phyloP scores from a whole-genome alignment of 2,113 vertebrate genomes.

The Chunga burmeisteri region DNA sequence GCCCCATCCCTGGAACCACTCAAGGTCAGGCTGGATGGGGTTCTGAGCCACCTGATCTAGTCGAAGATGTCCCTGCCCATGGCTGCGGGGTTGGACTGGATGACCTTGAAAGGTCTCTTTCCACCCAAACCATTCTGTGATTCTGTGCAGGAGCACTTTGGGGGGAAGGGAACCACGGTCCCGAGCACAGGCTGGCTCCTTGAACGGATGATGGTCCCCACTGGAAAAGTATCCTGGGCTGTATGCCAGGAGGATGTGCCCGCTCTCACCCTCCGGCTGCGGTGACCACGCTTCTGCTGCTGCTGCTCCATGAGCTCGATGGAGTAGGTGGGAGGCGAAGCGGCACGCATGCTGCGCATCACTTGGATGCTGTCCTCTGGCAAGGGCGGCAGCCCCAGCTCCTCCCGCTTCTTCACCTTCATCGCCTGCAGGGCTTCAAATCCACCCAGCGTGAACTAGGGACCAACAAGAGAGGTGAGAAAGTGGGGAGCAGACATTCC shows the following conservation, averaged over 20 bases:
- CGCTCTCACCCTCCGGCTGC: constrained; percentile 84
- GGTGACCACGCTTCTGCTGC: constrained; percentile 85
- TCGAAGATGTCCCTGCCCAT: not conserved
- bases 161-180: rapidly evolving
- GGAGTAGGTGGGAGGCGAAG: constrained; percentile 88
- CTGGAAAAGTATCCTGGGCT: rapidly evolving
- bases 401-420: constrained; percentile 83
- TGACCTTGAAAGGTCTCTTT: not conserved
- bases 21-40: rapidly evolving
- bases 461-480: not conserved
- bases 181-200: not conserved
- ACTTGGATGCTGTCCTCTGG: constrained; percentile 96
- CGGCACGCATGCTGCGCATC: constrained; percentile 88
- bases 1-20: not conserved
- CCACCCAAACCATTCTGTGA: not conserved
- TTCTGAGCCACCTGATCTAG: not conserved
- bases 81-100: not conserved
- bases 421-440: constrained; percentile 89
- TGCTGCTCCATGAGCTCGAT: constrained; percentile 92
- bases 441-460: constrained; percentile 93
- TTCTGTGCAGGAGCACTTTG: rapidly evolving
- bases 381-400: constrained; percentile 81
- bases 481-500: rapidly evolving
- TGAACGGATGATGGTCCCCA: rapidly evolving
- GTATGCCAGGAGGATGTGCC: rapidly evolving